Evolutionary conservation across 2,797 vertebrate genomes (phyloP), one percentile per base, ranked within the genome.

Genomic region (Sebastes steindachneri): DNA sequence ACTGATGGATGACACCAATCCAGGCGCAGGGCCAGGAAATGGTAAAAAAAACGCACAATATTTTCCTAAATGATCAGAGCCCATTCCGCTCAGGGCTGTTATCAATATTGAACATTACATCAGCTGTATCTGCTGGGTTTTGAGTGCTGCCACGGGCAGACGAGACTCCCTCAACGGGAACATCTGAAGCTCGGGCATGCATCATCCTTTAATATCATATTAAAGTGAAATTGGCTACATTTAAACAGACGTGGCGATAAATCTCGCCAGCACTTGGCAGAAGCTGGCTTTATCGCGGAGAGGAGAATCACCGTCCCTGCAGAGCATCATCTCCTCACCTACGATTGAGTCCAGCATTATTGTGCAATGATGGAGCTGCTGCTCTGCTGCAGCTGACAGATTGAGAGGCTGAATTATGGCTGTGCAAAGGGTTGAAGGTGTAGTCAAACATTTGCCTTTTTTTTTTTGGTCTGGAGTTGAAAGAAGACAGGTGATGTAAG

Each of bases 201-300:
- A 95, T 96, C 95, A 95, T 94, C 92, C 93, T 95, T 93, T 95
- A 95, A 95, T 95, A 95, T 94, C 86, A 68, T 92, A 96, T 95
- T 96, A 95, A 94, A 94, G 93, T 79, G 92, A 92, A 94, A 96
- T 96, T 95, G 95, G 94, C 94, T 94, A 93, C 91, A 94, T 94
- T 96, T 93, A 95, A 95, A 92, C 77, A 91, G 95, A 94, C 93
- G 83, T 23, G 6, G 84, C 84, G 55, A 95, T 96, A 94, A 95
- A 96, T 96, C 94, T 88, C 82, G 45, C 68, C 87, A 58, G 79
- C 91, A 79, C 88, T 90, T 77, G 88, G 89, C 87, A 82, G 80
- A 80, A 53, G 75, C 83, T 78, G 90, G 74, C 89, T 89, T 90
- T 88, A 91, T 91, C 83, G n/a, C 17, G 19, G 73, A 71, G 83